phyloP scores from a whole-genome alignment of 2,888 invertebrate species.

The Perdita meconis region DNA sequence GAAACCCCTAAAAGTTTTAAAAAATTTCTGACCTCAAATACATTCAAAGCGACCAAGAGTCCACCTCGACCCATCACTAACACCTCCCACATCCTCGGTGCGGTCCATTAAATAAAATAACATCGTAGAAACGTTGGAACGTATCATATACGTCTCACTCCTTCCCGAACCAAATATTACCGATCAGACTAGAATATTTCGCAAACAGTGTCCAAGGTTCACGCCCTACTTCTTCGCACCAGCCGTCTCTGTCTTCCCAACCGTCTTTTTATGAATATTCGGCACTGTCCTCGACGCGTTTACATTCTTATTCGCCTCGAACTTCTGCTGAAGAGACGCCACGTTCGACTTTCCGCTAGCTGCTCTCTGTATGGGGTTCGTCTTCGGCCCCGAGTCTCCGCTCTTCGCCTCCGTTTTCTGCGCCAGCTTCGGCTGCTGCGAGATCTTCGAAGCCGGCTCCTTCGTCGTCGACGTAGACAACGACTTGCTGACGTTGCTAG shows the following conservation, averaged over 20 bases:
- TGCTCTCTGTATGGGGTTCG: constrained; percentile 77
- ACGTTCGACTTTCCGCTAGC: constrained; percentile 88
- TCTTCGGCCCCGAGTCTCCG: constrained; percentile 32
- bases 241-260: constrained; percentile 66
- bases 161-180: constrained; percentile 35
- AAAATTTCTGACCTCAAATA: no score
- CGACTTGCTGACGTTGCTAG: constrained; percentile 62
- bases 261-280: constrained; percentile 63
- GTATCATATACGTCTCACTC: neutral
- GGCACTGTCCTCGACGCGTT: constrained; percentile 64
- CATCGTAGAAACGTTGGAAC: constrained; percentile 24
- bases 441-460: constrained; percentile 47
- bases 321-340: constrained; percentile 91
- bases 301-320: constrained; percentile 86
- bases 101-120: constrained; percentile 29
- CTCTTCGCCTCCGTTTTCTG: constrained; percentile 54
- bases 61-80: no score
- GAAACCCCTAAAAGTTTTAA: no score
- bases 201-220: constrained; percentile 8
- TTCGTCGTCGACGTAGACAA: constrained; percentile 51
- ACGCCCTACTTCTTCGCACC: constrained; percentile 65
- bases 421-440: constrained; percentile 35
- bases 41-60: no score
- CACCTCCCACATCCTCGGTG: constrained; percentile 1
- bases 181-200: constrained; percentile 67